Conservation (phyloP, 2,113 vertebrate species). For the Chaetorhynchus papuensis region DNA sequence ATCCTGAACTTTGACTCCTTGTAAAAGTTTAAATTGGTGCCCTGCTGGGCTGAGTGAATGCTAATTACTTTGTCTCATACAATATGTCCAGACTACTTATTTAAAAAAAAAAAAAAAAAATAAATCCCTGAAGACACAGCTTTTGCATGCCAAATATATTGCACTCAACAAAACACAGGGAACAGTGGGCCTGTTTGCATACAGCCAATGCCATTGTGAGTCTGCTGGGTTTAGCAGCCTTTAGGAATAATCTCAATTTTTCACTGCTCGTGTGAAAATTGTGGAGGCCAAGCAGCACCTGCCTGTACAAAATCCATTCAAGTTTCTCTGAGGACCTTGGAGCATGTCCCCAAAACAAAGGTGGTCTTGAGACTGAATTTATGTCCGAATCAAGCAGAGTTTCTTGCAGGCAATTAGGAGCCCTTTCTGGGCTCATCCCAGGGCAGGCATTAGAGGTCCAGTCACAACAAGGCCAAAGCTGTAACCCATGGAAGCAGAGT, state of each 20-base stretch:
- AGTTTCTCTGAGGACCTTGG: background rate
- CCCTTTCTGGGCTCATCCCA: background rate
- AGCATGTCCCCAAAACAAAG: background rate
- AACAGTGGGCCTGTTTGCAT: background rate
- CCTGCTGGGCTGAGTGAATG: conserved; percentile 63
- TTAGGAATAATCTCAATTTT: background rate
- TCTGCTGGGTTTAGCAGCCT: background rate
- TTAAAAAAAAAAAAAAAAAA: background rate
- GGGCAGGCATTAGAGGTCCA: fast-evolving
- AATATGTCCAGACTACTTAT: conserved; percentile 53
- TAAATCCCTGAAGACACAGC: conserved; percentile 14
- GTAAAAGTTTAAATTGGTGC: conserved; percentile 65
- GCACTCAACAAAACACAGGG: background rate
- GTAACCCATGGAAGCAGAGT: background rate
- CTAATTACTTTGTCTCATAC: conserved; percentile 63
- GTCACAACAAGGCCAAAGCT: background rate
- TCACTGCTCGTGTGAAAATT: background rate
- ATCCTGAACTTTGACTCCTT: conserved; percentile 60
- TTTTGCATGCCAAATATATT: conserved; percentile 59
- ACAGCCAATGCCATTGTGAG: background rate
- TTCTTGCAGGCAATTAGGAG: background rate
- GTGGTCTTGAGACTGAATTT: background rate
- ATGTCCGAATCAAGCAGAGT: background rate
- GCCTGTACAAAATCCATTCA: background rate
- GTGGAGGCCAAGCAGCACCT: fast-evolving